Evolutionary conservation across 2,113 vertebrate species (phyloP), one percentile per base, ranked within the genome.

Genomic region (Colossoma macropomum): DNA sequence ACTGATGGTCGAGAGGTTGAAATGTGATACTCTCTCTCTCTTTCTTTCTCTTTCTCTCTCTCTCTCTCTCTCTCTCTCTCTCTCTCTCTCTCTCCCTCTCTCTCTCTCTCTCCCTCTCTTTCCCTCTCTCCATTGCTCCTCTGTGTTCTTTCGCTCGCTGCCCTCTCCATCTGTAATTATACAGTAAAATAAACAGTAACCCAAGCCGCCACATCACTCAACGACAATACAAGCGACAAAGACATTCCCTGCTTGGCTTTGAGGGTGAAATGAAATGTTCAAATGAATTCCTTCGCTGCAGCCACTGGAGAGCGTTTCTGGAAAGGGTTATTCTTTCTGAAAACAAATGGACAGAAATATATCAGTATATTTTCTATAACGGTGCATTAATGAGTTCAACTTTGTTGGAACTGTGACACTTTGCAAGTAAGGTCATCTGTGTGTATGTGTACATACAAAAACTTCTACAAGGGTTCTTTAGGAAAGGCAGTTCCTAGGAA

Each of bases 161-260:
- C 28, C 45, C 66, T 69, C 85, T 79, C 34, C 76, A 50, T 82
- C 84, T 89, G 73, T 78, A 87, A 88, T 83, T 86, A 84, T 83
- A 79, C 77, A 80, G 86, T 81, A 83, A 88, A 88, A 86, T 85
- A 88, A 88, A 90, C 82, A 86, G 86, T 82, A 84, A 83, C 85
- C 81, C 52, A 83, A 88, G 84, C 79, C 77, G 71, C 82, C 82
- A 87, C 87, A 85, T 89, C 84, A 86, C 56, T 86, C 75, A 84
- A 79, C 75, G 81, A 79, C 80, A 83, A 75, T 77, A 78, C 68
- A 75, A 80, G 75, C n/a, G 77, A 88, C 84, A 88, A 87, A 86
- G 69, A 79, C 87, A 85, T 88, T 85, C 78, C 80, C 76, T 65
- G 28, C 45, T 77, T 60, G 38, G 80, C 60, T 81, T 85, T 81